Percentiles rank a stretch among this genome's conserved stretches.
Evolutionary conservation across 2,797 vertebrate genomes (phyloP).

Genomic region (Karalla daura): DNA sequence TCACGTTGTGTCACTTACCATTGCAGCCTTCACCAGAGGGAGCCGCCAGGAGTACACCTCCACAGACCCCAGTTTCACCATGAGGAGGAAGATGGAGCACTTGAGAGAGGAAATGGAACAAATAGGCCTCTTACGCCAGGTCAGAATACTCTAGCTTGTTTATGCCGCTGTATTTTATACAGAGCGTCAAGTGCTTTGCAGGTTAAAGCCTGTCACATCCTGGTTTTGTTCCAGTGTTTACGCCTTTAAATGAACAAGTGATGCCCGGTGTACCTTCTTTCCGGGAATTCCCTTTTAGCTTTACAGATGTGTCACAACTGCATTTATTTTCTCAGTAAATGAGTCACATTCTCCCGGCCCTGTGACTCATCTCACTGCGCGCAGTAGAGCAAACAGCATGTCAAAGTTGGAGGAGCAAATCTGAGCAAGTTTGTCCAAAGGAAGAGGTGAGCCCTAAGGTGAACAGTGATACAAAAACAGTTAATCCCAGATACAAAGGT

Average conservation of each 20-base stretch:
- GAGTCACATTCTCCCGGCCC: not conserved
- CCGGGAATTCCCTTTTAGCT: not conserved
- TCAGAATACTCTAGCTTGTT: slow-evolving; percentile 68
- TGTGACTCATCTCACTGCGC: not conserved
- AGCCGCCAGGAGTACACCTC: slow-evolving; percentile 88
- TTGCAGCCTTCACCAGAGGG: slow-evolving; percentile 89
- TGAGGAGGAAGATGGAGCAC: slow-evolving; percentile 99
- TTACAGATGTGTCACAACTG: not conserved
- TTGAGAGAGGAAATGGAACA: slow-evolving; percentile 96
- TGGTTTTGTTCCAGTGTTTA: slow-evolving; percentile 20
- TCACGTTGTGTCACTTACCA: slow-evolving; percentile 1
- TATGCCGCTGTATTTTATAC: not conserved
- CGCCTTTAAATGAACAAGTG: not conserved
- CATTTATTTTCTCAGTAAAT: not conserved
- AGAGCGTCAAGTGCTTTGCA: not conserved
- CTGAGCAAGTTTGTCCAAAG: too few relatives aligned
- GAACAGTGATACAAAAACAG: too few relatives aligned
- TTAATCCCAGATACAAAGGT: too few relatives aligned
- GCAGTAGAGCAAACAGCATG: not conserved
- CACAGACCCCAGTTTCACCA: slow-evolving; percentile 95
- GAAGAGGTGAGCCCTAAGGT: too few relatives aligned
- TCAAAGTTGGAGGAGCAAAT: too few relatives aligned
- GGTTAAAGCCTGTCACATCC: slow-evolving; percentile 16
- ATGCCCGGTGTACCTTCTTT: not conserved
- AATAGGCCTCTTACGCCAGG: slow-evolving; percentile 91